Evolutionary conservation across 2,113 vertebrate species (phyloP).

Genomic region (Spheniscus mendiculus): DNA sequence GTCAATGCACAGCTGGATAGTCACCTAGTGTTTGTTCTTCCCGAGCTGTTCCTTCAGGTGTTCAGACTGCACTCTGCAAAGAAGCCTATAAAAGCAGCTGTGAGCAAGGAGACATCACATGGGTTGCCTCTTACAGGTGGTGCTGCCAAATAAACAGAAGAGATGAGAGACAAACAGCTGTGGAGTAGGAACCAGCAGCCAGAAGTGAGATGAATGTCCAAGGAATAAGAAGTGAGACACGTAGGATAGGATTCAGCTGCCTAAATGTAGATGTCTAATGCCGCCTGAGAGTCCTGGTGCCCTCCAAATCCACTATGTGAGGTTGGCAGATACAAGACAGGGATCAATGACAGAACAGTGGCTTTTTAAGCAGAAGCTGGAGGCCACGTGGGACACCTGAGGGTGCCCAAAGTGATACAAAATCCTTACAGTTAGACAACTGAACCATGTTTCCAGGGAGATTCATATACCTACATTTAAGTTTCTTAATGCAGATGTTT

Average conservation of each 20-base stretch:
- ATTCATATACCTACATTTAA: background rate
- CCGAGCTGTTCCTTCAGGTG: background rate
- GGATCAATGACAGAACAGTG: background rate
- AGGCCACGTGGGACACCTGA: background rate
- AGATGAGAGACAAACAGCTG: background rate
- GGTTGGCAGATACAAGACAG: background rate
- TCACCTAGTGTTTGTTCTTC: background rate
- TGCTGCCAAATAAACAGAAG: background rate
- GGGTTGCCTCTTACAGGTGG: background rate
- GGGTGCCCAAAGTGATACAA: background rate
- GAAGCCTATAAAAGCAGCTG: background rate
- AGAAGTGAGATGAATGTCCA: background rate
- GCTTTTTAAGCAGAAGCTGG: background rate
- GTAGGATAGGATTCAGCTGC: background rate
- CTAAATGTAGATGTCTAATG: background rate
- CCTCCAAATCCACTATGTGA: background rate
- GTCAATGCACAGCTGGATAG: background rate
- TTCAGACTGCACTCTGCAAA: background rate
- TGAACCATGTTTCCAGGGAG: background rate
- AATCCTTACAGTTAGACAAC: background rate
- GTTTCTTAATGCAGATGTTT: background rate
- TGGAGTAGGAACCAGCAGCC: background rate
- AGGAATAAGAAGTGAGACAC: background rate
- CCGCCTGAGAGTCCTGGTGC: background rate
- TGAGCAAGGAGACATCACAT: background rate